Evolutionary conservation across 2,797 vertebrate genomes (phyloP).

Genomic region (Stomatorhinus walkeri): DNA sequence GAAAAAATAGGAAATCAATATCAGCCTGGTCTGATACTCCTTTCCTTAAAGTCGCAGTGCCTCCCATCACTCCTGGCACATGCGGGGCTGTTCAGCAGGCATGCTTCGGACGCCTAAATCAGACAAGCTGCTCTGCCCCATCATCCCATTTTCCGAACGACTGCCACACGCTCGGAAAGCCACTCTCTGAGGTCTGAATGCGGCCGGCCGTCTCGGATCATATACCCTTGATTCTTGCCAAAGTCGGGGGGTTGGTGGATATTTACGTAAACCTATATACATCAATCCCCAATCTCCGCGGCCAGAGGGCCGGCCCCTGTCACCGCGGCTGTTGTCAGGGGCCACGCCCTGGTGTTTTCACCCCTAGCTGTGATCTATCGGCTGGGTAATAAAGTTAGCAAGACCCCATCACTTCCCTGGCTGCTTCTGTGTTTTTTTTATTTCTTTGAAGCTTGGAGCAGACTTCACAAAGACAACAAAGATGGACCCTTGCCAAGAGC

Average conservation of each 20-base stretch:
- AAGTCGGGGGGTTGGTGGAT: constrained; percentile 38
- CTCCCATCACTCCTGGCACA: neutral
- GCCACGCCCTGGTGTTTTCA: constrained; percentile 5
- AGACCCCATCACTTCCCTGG: constrained; percentile 61
- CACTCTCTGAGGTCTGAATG: constrained; percentile 27
- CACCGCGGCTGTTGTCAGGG: neutral
- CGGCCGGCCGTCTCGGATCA: constrained; percentile 67
- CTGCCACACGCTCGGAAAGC: constrained; percentile 7
- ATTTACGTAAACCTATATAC: constrained; percentile 56
- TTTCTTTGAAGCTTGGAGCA: constrained; percentile 72
- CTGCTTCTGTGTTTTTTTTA: constrained; percentile 18
- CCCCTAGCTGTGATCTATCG: constrained; percentile 59
- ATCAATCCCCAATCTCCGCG: neutral
- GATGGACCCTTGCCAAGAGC: constrained; percentile 68
- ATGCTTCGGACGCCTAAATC: neutral
- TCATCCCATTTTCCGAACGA: neutral
- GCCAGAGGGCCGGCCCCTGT: neutral
- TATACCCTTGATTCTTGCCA: constrained; percentile 64
- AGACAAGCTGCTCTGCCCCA: neutral
- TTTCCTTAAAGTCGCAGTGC: constrained; percentile 50
- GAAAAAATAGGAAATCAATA: constrained; percentile 74
- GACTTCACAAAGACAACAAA: constrained; percentile 66
- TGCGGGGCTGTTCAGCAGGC: neutral
- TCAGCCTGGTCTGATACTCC: constrained; percentile 43
- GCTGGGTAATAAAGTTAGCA: constrained; percentile 71